Evolutionary conservation across 2,113 vertebrate species (phyloP).

Genomic region (Labeo catla): DNA sequence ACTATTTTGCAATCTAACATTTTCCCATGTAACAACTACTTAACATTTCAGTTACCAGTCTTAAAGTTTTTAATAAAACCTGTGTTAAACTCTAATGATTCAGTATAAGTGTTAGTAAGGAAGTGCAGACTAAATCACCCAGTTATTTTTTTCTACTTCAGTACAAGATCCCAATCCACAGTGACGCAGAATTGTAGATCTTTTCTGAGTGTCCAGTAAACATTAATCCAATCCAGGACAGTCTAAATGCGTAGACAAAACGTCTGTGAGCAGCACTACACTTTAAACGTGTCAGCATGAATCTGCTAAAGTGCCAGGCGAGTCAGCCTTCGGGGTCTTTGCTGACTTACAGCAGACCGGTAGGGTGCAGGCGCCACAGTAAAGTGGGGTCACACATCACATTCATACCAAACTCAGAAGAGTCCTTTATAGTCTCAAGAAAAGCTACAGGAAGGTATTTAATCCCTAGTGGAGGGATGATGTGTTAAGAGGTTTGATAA

Average conservation of each 20-base stretch:
- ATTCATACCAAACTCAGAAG: conserved; percentile 7
- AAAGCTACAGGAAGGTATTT: background rate
- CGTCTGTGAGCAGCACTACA: background rate
- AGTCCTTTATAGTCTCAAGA: conserved; percentile 7
- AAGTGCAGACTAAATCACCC: background rate
- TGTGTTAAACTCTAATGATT: background rate
- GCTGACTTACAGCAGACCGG: background rate
- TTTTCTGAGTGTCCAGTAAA: conserved; percentile 25
- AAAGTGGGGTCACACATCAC: background rate
- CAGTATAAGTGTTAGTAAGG: background rate
- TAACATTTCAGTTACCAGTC: background rate
- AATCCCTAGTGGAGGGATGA: background rate
- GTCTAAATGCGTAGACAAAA: background rate
- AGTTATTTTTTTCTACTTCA: background rate
- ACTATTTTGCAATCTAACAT: background rate
- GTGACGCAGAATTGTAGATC: background rate
- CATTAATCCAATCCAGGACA: conserved; percentile 30
- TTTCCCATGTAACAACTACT: background rate
- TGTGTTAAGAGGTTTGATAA: conserved; percentile 35
- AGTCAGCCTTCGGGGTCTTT: conserved; percentile 13
- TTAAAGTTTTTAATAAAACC: background rate
- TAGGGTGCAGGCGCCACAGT: background rate
- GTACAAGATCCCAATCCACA: background rate
- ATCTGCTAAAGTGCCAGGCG: conserved; percentile 3
- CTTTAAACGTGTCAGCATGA: conserved; percentile 39